A percentile compares a stretch with the other conserved stretches of the same genome.
Evolutionary conservation across 2,888 invertebrate species (phyloP).

Genomic region (Cephus runcator): DNA sequence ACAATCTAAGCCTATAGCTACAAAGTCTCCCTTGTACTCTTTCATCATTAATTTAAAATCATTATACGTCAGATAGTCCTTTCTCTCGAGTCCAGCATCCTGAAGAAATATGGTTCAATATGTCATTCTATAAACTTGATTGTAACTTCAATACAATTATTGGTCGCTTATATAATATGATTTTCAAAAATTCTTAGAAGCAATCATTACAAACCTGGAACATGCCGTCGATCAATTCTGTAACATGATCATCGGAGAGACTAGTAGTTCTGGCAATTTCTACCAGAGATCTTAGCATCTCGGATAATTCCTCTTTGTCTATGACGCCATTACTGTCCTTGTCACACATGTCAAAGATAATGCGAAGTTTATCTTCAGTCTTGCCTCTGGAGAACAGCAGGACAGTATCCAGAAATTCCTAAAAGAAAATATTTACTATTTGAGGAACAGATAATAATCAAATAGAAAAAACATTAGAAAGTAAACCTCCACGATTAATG

Average conservation of each 20-base stretch:
- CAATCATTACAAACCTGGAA: slow-evolving; percentile 70
- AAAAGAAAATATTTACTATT: slow-evolving; percentile 33
- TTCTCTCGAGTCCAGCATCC: slow-evolving; percentile 90
- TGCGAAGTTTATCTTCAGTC: slow-evolving; percentile 91
- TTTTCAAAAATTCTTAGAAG: slow-evolving; percentile 11
- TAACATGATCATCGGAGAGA: slow-evolving; percentile 88
- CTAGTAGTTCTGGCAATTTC: slow-evolving; percentile 94
- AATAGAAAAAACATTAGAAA: slow-evolving; percentile 4
- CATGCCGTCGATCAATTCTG: slow-evolving; percentile 94
- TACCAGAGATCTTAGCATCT: slow-evolving; percentile 91
- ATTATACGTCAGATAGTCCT: slow-evolving; percentile 88
- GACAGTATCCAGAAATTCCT: slow-evolving; percentile 94
- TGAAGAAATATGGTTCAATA: slow-evolving; percentile 58
- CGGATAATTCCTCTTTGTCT: slow-evolving; percentile 91
- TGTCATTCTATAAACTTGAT: background rate
- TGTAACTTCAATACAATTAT: background rate
- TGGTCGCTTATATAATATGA: slow-evolving; percentile 6
- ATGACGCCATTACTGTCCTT: slow-evolving; percentile 94
- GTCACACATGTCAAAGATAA: slow-evolving; percentile 98
- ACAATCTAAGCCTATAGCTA: slow-evolving; percentile 93
- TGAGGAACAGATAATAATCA: slow-evolving; percentile 5
- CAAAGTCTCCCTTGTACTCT: slow-evolving; percentile 95
- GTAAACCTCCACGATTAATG: background rate
- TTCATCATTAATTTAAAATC: slow-evolving; percentile 97
- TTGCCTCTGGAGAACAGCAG: slow-evolving; percentile 91